A percentile compares a stretch with the other conserved stretches of the same genome.
Conservation (phyloP, 2,797 vertebrate species). For the Diceros bicornis region DNA sequence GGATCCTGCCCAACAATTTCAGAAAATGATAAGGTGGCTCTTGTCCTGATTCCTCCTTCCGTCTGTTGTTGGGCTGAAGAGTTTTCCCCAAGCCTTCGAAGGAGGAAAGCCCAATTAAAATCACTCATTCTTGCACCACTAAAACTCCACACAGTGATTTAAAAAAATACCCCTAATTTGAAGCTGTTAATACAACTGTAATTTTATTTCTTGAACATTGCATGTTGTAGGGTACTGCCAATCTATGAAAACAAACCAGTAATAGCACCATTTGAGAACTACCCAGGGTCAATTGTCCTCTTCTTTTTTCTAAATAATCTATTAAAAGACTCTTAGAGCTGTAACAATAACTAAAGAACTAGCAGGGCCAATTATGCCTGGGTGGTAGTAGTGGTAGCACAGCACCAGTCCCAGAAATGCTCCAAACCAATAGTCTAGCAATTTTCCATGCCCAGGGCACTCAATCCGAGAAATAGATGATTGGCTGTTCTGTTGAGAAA, state of each 20-base stretch:
- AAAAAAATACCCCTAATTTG: constrained; percentile 85
- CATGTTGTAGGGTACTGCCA: constrained; percentile 78
- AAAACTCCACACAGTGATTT: constrained; percentile 78
- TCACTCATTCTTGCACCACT: constrained; percentile 67
- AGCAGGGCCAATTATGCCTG: constrained; percentile 76
- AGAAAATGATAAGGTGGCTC: background rate
- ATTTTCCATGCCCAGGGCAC: constrained; percentile 64
- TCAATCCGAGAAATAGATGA: constrained; percentile 54
- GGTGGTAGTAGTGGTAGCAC: constrained; percentile 61
- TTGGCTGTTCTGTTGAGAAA: constrained; percentile 44
- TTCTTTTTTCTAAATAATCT: constrained; percentile 84
- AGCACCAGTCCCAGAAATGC: constrained; percentile 73
- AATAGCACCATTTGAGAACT: constrained; percentile 84
- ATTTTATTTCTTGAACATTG: constrained; percentile 84
- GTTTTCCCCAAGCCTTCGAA: constrained; percentile 62
- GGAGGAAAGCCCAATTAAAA: constrained; percentile 77
- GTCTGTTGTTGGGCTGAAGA: constrained; percentile 15
- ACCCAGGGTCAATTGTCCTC: constrained; percentile 83
- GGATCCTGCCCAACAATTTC: background rate
- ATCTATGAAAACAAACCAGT: constrained; percentile 85
- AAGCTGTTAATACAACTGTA: constrained; percentile 84
- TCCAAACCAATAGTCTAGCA: constrained; percentile 67
- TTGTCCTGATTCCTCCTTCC: background rate
- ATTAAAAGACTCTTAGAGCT: constrained; percentile 83
- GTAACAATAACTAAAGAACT: constrained; percentile 78